Percentiles rank a stretch among this genome's conserved stretches.
Conservation (phyloP, 2,888 invertebrate genomes). For the Plutella xylostella region DNA sequence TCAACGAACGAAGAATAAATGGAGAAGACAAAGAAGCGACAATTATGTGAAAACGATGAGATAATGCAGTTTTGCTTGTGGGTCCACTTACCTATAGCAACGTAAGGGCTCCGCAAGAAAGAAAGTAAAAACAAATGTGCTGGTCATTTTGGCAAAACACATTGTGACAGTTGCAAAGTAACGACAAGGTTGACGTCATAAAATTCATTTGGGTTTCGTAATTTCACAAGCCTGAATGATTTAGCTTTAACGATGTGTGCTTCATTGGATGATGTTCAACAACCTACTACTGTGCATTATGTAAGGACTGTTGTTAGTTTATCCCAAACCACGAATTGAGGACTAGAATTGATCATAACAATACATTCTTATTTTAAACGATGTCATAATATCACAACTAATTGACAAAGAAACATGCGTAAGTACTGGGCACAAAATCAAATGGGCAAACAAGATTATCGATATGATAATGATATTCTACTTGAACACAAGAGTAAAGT, state of each 20-base stretch:
- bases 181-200: constrained; percentile 26
- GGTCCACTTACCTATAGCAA: constrained; percentile 67
- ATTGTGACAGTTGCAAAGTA: constrained; percentile 40
- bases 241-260: background rate
- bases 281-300: background rate
- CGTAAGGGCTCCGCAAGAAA: constrained; percentile 71
- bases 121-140: constrained; percentile 68
- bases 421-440: constrained; percentile 41
- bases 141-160: constrained; percentile 42
- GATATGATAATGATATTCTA: constrained; percentile 33
- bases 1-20: constrained; percentile 14
- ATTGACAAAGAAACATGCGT: constrained; percentile 42
- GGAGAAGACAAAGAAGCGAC: constrained; percentile 42
- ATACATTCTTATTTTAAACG: no score
- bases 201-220: background rate
- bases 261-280: background rate
- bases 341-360: no score
- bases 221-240: no score
- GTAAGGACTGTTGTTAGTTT: background rate
- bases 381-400: no score
- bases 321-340: no score
- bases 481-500: constrained; percentile 58
- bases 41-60: constrained; percentile 37
- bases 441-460: constrained; percentile 53
- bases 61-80: constrained; percentile 42